phyloP scores from a whole-genome alignment of 2,797 vertebrate species.

The Knipowitschia caucasica region DNA sequence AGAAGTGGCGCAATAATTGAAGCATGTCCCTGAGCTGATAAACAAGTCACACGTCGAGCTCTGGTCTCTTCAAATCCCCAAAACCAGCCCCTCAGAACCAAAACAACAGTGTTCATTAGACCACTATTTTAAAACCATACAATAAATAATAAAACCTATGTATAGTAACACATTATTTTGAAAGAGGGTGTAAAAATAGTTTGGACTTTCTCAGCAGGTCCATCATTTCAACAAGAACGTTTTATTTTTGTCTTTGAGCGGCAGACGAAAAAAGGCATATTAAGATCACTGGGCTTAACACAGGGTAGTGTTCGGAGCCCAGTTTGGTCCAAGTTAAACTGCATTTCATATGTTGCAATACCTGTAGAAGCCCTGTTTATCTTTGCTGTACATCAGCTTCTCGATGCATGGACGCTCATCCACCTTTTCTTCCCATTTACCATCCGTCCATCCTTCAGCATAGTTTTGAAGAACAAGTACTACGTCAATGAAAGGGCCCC shows the following conservation, averaged over 20 bases:
- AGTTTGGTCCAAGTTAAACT: background rate
- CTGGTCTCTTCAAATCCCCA: slow-evolving; percentile 95
- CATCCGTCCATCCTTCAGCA: slow-evolving; percentile 92
- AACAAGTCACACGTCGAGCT: slow-evolving; percentile 82
- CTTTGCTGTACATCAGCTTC: slow-evolving; percentile 84
- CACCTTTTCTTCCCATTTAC: slow-evolving; percentile 94
- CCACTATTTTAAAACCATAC: no score
- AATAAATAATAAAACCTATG: no score
- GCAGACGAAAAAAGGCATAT: no score
- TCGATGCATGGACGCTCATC: slow-evolving; percentile 88
- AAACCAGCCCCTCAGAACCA: slow-evolving; percentile 88
- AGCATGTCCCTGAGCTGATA: slow-evolving; percentile 95
- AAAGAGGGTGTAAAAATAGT: no score
- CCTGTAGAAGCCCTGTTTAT: slow-evolving; percentile 93
- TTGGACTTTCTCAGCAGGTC: no score
- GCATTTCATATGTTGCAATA: slow-evolving; percentile 41
- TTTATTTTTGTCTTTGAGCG: no score
- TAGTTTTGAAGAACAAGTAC: slow-evolving; percentile 92
- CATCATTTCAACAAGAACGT: no score
- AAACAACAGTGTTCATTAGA: no score
- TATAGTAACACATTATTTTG: no score
- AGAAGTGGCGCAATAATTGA: slow-evolving; percentile 87
- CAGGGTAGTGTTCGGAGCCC: no score
- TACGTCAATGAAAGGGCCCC: slow-evolving; percentile 93
- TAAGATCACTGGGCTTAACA: no score